These are phyloP conservation scores for Automeris io DNA, from an alignment of 2,888 invertebrate species.

Conservation along the genomic window DNA sequence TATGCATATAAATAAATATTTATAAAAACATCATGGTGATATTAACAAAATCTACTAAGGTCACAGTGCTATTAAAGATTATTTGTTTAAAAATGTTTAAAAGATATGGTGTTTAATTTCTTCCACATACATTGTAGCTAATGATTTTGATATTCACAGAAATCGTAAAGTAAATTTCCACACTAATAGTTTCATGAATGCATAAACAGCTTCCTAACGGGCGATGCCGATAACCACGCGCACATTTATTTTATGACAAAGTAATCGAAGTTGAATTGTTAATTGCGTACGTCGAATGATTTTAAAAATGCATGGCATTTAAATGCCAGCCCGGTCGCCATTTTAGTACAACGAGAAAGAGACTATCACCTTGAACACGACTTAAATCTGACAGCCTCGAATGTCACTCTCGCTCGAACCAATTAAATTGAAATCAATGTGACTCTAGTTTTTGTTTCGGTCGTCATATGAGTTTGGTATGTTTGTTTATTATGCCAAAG, in stretches of 20 bases:
- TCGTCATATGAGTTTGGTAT: constrained; percentile 17
- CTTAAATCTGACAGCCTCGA: constrained; percentile 75
- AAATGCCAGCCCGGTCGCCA: constrained; percentile 72
- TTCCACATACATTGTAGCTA: constrained; percentile 44
- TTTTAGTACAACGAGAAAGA: constrained; percentile 66
- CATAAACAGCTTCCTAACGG: constrained; percentile 54
- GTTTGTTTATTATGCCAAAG: constrained; percentile 11
- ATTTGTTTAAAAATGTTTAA: too few species aligned
- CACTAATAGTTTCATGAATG: constrained; percentile 44
- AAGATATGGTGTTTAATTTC: too few species aligned
- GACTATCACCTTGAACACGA: constrained; percentile 73
- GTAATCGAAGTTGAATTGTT: constrained; percentile 68
- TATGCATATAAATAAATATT: too few species aligned
- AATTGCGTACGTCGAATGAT: constrained; percentile 67
- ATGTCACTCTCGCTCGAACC: constrained; percentile 66
- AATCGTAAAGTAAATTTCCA: constrained; percentile 50
- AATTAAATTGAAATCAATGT: constrained; percentile 61
- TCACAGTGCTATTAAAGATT: constrained; percentile 7
- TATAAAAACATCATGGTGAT: too few species aligned
- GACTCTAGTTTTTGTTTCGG: constrained; percentile 43
- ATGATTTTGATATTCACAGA: constrained; percentile 45
- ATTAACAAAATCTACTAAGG: too few species aligned
- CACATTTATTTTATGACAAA: constrained; percentile 67
- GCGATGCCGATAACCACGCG: constrained; percentile 38
- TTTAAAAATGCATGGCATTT: constrained; percentile 76